Conservation (phyloP, 2,888 invertebrate species). For the Choristoneura rosaceana region DNA sequence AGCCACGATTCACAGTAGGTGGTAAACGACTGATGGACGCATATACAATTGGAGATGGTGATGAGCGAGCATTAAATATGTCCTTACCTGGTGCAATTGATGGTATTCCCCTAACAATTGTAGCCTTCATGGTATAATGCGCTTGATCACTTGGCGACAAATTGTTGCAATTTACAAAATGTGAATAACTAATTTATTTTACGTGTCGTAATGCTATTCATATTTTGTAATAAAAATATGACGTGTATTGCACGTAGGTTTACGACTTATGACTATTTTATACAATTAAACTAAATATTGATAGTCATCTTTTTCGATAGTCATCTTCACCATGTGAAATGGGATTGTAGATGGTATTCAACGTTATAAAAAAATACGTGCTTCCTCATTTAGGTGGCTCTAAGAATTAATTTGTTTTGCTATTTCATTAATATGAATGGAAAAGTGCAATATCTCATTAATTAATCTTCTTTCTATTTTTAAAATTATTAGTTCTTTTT, state of each 20-base stretch:
- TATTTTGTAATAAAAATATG: slow-evolving; percentile 51
- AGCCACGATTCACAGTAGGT: slow-evolving; percentile 48
- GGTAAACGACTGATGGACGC: slow-evolving; percentile 44
- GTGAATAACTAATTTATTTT: slow-evolving; percentile 72
- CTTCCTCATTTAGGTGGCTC: too few species aligned
- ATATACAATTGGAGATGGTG: slow-evolving; percentile 60
- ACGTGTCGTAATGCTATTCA: slow-evolving; percentile 62
- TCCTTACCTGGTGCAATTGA: slow-evolving; percentile 68
- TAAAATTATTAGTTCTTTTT: too few species aligned
- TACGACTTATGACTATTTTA: slow-evolving; percentile 8
- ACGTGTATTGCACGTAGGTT: too few species aligned
- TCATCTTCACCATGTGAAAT: background rate
- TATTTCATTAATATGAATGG: too few species aligned
- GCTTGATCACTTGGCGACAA: slow-evolving; percentile 73
- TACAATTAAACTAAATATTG: background rate
- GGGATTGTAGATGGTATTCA: too few species aligned
- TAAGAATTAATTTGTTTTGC: too few species aligned
- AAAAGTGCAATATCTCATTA: too few species aligned
- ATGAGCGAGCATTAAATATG: slow-evolving; percentile 74
- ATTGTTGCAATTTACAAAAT: slow-evolving; percentile 80
- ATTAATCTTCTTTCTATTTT: too few species aligned
- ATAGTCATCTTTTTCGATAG: background rate
- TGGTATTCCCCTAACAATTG: slow-evolving; percentile 80
- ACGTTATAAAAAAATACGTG: too few species aligned
- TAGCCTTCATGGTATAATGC: slow-evolving; percentile 82